These are phyloP conservation scores for Diprion similis DNA, from an alignment of 1,140 invertebrate genomes.

Conservation along the genomic window DNA sequence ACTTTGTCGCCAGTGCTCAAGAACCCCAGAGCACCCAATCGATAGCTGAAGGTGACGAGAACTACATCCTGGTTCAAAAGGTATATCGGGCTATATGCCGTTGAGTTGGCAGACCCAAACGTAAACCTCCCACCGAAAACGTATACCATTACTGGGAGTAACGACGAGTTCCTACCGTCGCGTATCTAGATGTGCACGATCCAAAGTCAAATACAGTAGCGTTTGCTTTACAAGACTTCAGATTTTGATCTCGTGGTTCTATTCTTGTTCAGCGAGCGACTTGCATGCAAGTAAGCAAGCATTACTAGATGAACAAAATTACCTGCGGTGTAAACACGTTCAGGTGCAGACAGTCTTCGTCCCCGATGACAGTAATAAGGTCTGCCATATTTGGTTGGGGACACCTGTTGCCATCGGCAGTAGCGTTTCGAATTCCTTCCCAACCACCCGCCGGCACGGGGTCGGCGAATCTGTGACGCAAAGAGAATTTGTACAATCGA, in stretches of 20 bases:
- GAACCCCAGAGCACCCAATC: no score
- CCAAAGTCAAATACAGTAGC: conserved; percentile 21
- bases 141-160: conserved; percentile 19
- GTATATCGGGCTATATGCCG: conserved; percentile 25
- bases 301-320: conserved; percentile 24
- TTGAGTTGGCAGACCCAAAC: conserved; percentile 55
- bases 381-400: conserved; percentile 39
- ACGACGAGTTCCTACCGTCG: neutral
- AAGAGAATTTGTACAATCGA: no score
- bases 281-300: neutral
- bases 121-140: conserved; percentile 63
- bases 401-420: conserved; percentile 48
- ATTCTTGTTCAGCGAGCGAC: no score
- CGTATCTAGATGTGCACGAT: neutral
- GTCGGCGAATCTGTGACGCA: neutral
- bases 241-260: no score
- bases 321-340: conserved; percentile 55
- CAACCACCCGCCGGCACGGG: conserved; percentile 33
- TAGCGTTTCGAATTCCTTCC: conserved; percentile 44
- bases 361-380: conserved; percentile 29
- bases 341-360: conserved; percentile 54
- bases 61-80: no score
- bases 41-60: no score
- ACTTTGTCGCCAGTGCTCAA: conserved; percentile 15
- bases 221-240: neutral